Conservation (phyloP, 2,113 vertebrate genomes). For the Potamarius usumacintae region DNA sequence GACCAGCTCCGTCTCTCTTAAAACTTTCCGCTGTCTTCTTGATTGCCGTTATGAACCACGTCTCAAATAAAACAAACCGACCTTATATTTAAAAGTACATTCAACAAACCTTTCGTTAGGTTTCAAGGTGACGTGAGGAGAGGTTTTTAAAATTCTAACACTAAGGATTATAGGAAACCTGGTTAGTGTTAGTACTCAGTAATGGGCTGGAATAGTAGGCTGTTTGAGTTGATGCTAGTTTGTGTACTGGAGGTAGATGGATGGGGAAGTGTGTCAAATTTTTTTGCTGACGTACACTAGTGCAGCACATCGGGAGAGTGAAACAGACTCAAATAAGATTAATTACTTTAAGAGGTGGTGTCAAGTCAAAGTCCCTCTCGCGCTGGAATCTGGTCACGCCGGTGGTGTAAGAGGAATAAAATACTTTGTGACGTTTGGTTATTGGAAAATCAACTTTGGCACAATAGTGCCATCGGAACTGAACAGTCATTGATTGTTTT, state of each 20-base stretch:
- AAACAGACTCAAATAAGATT: background rate
- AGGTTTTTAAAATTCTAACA: background rate
- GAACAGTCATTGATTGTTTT: background rate
- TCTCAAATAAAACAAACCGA: background rate
- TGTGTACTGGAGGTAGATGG: background rate
- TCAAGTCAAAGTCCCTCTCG: no score
- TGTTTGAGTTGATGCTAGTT: background rate
- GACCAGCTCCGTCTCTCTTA: background rate
- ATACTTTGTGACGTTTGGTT: background rate
- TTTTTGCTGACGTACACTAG: background rate
- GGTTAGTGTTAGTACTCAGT: background rate
- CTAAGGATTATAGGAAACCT: background rate
- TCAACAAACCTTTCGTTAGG: background rate
- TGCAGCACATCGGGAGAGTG: background rate
- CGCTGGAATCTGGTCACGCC: no score
- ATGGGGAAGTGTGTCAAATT: background rate
- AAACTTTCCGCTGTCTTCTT: background rate
- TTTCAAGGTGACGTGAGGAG: background rate
- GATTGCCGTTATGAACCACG: background rate
- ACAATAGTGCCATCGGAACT: background rate
- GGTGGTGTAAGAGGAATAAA: background rate
- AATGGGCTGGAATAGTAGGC: background rate
- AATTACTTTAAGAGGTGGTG: background rate
- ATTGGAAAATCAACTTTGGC: background rate
- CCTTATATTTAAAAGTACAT: background rate